phyloP scores from a whole-genome alignment of 2,888 invertebrate genomes.

The Leucania comma region DNA sequence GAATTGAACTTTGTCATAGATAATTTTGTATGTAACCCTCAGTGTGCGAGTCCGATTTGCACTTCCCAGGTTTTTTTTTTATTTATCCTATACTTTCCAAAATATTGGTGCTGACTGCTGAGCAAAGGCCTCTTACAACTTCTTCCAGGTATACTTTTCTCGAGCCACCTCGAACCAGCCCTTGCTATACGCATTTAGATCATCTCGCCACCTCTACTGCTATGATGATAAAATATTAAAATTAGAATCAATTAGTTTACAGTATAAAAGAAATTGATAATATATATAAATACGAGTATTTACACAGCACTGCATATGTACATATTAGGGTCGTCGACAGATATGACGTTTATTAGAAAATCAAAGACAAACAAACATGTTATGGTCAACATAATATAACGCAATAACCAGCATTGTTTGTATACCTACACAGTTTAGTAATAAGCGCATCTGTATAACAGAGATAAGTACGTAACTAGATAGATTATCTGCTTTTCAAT shows the following conservation, averaged over 20 bases:
- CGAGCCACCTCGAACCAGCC: too few species aligned
- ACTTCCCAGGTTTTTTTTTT: too few species aligned
- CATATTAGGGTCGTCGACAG: neutral
- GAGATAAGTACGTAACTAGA: slow-evolving; percentile 8
- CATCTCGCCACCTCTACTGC: too few species aligned
- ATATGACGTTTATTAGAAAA: slow-evolving; percentile 26
- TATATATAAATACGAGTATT: neutral
- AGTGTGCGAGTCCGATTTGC: too few species aligned
- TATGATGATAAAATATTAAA: neutral
- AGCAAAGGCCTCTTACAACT: too few species aligned
- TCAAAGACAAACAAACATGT: slow-evolving; percentile 29
- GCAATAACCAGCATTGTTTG: neutral
- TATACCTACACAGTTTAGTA: slow-evolving; percentile 8
- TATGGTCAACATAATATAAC: slow-evolving; percentile 22
- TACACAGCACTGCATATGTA: neutral
- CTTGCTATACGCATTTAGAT: too few species aligned
- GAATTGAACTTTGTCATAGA: too few species aligned
- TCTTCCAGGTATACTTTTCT: too few species aligned
- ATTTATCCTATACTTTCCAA: too few species aligned
- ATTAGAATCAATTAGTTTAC: neutral
- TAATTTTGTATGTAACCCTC: too few species aligned
- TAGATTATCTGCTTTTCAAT: slow-evolving; percentile 37
- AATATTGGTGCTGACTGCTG: too few species aligned
- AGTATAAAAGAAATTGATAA: neutral
- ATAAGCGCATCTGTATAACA: neutral